Evolutionary conservation across 2,113 vertebrate species (phyloP), one percentile per base, ranked within the genome.

Genomic region (Physeter macrocephalus): DNA sequence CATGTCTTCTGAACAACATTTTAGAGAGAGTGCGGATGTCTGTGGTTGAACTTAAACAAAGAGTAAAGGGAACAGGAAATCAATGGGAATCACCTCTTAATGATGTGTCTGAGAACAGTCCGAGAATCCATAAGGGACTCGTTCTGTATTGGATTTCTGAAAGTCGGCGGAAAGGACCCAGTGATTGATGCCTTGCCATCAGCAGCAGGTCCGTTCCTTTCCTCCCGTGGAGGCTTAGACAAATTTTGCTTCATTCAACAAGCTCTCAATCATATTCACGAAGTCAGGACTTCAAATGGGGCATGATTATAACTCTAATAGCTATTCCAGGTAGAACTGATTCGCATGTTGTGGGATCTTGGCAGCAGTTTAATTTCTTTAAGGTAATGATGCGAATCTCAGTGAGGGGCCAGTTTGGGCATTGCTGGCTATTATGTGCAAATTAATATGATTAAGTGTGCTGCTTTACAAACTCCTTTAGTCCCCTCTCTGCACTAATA

Each of bases 321-420:
- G 87, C 74, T 88, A 67, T 69, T 97, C 78, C 96, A 97, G 97
- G 96, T 97, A 97, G 95, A 95, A 87, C 43, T 13, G 36, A 92
- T 93, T 80, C 61, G 23, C 54, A 29, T 46, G 57, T 41, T 49
- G 62, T 43, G 46, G 29, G 86, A 77, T 87, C 41, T 92, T 66
- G 94, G 95, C 89, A 91, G 84, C 66, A n/a, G 52, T 72, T 96
- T 97, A 95, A 95, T 97, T 90, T 86, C 93, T 94, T 89, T 82
- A 92, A 78, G 39, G 92, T 84, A 89, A 96, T 95, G 93, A 88
- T 90, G 71, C 14, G n/a, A 74, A 93, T 88, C 94, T 88, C 74
- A 57, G 85, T 12, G 25, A 94, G 94, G 66, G 61, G 41, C 78
- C 39, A 23, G 20, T 46, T 93, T 95, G 54, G 88, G 61, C 62